Percentiles rank a stretch among this genome's conserved stretches.
Evolutionary conservation across 2,797 vertebrate species (phyloP).

Genomic region (Sebastes miniatus): DNA sequence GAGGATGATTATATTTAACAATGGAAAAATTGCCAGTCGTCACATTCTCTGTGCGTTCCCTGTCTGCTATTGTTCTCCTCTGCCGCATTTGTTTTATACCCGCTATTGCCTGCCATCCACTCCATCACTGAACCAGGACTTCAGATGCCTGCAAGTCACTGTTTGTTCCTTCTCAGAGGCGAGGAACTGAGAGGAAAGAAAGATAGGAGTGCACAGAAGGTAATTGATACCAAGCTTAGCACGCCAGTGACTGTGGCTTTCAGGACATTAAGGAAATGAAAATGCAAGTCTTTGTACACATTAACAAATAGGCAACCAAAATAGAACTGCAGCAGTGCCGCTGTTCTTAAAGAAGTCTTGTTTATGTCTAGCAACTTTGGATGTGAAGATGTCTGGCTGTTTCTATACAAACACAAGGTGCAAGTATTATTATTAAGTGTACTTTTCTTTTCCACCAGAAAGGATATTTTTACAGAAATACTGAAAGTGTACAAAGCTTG

Average conservation of each 20-base stretch:
- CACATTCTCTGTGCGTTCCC: constrained; percentile 38
- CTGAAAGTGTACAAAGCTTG: not conserved
- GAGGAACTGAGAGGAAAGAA: constrained; percentile 48
- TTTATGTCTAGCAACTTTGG: constrained; percentile 37
- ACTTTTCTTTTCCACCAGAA: constrained; percentile 9
- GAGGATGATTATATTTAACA: constrained; percentile 83
- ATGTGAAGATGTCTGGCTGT: constrained; percentile 23
- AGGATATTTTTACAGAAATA: not conserved
- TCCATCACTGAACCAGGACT: constrained; percentile 68
- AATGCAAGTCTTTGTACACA: constrained; percentile 55
- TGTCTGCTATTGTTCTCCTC: constrained; percentile 62
- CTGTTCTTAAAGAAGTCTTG: constrained; percentile 43
- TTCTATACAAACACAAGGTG: constrained; percentile 33
- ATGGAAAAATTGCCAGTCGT: constrained; percentile 65
- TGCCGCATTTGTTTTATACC: constrained; percentile 67
- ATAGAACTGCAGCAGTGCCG: constrained; percentile 47
- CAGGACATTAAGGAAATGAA: constrained; percentile 72
- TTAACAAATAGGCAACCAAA: constrained; percentile 59
- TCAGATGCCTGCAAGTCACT: constrained; percentile 66
- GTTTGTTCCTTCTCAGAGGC: constrained; percentile 73
- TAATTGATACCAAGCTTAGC: constrained; percentile 78
- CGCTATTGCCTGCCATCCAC: constrained; percentile 72
- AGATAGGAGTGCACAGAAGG: constrained; percentile 54
- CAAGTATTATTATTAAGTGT: constrained; percentile 16
- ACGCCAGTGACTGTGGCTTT: constrained; percentile 56